Evolutionary conservation across 2,797 vertebrate genomes (phyloP).

Genomic region (Balearica regulorum): DNA sequence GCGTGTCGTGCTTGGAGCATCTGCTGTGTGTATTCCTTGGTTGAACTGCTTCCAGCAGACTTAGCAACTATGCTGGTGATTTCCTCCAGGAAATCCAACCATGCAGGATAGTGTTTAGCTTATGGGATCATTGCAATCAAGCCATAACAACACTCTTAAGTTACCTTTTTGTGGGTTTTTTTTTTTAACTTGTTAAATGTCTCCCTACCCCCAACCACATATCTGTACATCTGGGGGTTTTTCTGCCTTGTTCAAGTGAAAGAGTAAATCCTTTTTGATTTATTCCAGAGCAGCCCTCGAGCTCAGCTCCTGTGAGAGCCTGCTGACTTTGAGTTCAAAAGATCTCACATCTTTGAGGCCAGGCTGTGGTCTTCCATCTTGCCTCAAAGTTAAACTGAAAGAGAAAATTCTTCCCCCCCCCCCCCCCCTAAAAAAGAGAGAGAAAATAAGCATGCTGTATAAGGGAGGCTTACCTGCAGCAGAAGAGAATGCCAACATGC

Average conservation of each 20-base stretch:
- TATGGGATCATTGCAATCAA: background rate
- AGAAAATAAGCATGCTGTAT: background rate
- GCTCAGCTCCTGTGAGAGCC: conserved; percentile 35
- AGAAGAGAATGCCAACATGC: background rate
- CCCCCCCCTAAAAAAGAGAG: background rate
- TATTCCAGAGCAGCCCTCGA: conserved; percentile 24
- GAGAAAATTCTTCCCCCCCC: background rate
- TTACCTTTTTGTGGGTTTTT: background rate
- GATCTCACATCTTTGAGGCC: conserved; percentile 36
- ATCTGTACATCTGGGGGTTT: background rate
- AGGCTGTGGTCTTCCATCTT: conserved; percentile 18
- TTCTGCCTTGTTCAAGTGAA: background rate
- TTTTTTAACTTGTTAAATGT: background rate
- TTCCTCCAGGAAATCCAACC: background rate
- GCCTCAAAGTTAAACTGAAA: conserved; percentile 35
- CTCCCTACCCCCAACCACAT: background rate
- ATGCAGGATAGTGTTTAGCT: background rate
- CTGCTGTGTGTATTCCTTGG: background rate
- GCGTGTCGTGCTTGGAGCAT: background rate
- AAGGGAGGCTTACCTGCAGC: background rate
- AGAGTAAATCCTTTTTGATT: conserved; percentile 38
- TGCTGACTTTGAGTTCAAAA: conserved; percentile 50
- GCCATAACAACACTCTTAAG: background rate
- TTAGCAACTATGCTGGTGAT: background rate
- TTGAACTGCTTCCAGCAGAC: background rate